Evolutionary conservation across 2,888 invertebrate species (phyloP).

Genomic region (Ernsta delagoae): DNA sequence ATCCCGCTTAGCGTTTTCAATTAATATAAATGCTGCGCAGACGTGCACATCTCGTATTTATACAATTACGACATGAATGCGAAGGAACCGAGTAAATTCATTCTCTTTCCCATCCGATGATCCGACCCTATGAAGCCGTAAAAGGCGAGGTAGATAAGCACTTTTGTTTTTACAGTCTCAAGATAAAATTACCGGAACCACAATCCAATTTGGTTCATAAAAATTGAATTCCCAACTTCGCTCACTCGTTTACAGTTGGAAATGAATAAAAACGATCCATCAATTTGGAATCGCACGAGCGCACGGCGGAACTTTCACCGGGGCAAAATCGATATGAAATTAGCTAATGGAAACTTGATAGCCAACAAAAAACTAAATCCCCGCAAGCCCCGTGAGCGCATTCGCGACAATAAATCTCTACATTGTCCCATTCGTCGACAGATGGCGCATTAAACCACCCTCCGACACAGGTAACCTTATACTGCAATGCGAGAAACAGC

Average conservation of each 20-base stretch:
- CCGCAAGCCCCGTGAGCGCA: constrained; percentile 71
- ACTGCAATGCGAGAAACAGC: constrained; percentile 47
- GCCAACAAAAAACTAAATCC: constrained; percentile 76
- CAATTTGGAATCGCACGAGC: constrained; percentile 65
- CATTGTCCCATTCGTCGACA: constrained; percentile 71
- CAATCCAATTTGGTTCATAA: constrained; percentile 61
- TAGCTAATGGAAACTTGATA: constrained; percentile 85
- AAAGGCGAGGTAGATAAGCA: constrained; percentile 32
- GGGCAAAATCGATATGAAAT: constrained; percentile 75
- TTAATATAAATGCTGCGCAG: constrained; percentile 74
- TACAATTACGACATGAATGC: constrained; percentile 38
- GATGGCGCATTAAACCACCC: constrained; percentile 68
- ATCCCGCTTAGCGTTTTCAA: constrained; percentile 72
- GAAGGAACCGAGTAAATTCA: constrained; percentile 22
- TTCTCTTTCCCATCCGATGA: constrained; percentile 12
- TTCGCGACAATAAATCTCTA: constrained; percentile 78
- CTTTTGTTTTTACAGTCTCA: constrained; percentile 45
- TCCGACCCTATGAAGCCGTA: constrained; percentile 20
- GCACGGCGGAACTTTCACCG: constrained; percentile 63
- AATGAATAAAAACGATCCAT: constrained; percentile 79
- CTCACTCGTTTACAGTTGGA: constrained; percentile 64
- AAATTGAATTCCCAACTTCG: constrained; percentile 70
- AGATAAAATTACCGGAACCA: constrained; percentile 62
- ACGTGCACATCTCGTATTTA: constrained; percentile 41
- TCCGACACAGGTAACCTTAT: constrained; percentile 73